Evolutionary conservation across 2,113 vertebrate species (phyloP), one percentile per base, ranked within the genome.

Genomic region (Todiramphus saurophagus): DNA sequence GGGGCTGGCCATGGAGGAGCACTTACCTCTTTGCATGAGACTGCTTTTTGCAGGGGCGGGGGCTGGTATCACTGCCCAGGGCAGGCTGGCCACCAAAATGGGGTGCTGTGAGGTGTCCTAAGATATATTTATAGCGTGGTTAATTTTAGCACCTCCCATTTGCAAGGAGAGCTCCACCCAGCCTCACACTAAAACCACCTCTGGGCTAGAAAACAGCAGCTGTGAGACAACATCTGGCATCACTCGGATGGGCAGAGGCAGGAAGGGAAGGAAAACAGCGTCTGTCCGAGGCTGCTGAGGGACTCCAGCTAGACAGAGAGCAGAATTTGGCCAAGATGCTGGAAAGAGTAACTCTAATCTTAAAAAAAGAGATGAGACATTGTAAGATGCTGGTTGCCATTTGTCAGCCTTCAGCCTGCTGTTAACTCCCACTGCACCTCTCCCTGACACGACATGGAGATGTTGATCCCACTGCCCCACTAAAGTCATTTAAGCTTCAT

Each of bases 271-370:
- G 89, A 67, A 74, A 96, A 77, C 35, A 72, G 59, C 1, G 1
- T 90, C 89, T 92, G 72, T 69, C 44, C 4, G 0, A 83, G 69
- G 28, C 67, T 95, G 89, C 83, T 2, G 44, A 94, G 89, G 86
- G 89, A 86, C 89, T 83, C 25, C 67, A 92, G 79, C 68, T 60
- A 92, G 46, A 46, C 75, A 80, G 63, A 80, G 50, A 84, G 37
- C 46, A 80, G 21, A 68, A 31, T 82, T 31, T 96, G 93, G 87
- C 77, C 66, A 82, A 37, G 83, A 43, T 0, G 0, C 58, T 95
- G 89, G 83, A 89, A 97, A 93, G 74, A 87, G n/a, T 43, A 92
- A 94, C 60, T 88, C 75, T 74, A 78, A 86, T 41, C 83, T 78
- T 58, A 2, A 76, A 90, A 58, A 14, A n/a, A 33, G 35, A 1